Evolutionary conservation across 2,888 invertebrate species (phyloP), one percentile per base, ranked within the genome.

Genomic region (Metalampra italica): DNA sequence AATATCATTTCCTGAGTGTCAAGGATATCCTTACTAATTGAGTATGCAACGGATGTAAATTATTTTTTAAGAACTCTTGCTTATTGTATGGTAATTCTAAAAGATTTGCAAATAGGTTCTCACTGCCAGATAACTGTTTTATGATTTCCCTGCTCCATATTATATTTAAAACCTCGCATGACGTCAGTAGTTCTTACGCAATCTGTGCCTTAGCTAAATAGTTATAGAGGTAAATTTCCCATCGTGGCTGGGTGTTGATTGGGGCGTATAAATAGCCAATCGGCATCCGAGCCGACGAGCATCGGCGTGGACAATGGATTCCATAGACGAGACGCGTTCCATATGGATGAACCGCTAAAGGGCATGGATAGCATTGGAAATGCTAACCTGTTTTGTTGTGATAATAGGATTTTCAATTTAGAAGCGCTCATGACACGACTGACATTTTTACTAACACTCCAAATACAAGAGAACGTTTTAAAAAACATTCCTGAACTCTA

Each of bases 321-420:
- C 83, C 80, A 73, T 75, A 80, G 82, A 78, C 80, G 73, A 82
- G 82, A 76, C 81, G 71, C 75, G 83, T 81, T 86, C 82, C 85
- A 85, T 88, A 86, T 86, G 86, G 84, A 84, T 84, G 80, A 78
- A 71, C 78, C 67, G 69, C 68, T 75, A 82, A 82, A 84, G 84
- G 78, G 78, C 74, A 80, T 64, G 68, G 66, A 75, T 70, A 65
- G 58, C 66, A 64, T 68, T 69, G 67, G 61, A 68, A 72, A 74
- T 64, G 62, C 57, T 63, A 62, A 60, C 59, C 61, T 53, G 53
- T 50, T 62, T 56, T 60, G 64, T 60, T 59, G 51, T 51, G 60
- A 11, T 11, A 22, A 22, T 22, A 5, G 22, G 22, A 22, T 5
- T 3, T 5, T 22, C 22, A 22, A 22, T 5, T 5, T 22, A 22